phyloP scores from a whole-genome alignment of 2,113 vertebrate species.

The Ursus arctos region DNA sequence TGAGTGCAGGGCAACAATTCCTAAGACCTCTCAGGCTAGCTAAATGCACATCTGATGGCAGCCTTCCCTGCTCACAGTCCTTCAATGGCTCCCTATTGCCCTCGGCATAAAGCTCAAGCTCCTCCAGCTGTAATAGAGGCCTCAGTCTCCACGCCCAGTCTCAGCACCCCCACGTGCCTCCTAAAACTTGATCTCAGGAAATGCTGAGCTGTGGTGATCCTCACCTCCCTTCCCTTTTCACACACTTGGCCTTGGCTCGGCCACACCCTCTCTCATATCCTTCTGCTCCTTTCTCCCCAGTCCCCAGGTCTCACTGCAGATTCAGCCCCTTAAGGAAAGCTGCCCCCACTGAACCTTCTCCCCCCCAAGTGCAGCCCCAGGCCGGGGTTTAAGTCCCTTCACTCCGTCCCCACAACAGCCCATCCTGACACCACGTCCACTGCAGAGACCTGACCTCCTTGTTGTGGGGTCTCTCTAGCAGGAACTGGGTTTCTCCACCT shows the following conservation, averaged over 20 bases:
- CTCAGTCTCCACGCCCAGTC: neutral
- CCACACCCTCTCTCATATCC: neutral
- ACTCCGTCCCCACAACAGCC: accelerated
- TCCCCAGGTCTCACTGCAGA: neutral
- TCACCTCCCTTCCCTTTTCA: accelerated
- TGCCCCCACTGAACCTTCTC: accelerated
- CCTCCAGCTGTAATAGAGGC: accelerated
- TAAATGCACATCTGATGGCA: neutral
- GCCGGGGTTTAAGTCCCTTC: accelerated
- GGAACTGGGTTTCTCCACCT: neutral
- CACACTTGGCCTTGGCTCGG: neutral
- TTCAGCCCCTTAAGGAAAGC: neutral
- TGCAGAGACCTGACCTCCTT: accelerated
- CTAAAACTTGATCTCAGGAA: neutral
- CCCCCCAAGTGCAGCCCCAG: accelerated
- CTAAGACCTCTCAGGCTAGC: no score
- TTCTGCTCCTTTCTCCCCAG: no score
- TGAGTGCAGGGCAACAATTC: accelerated
- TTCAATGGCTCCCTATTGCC: neutral
- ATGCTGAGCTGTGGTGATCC: accelerated
- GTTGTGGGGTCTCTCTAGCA: neutral
- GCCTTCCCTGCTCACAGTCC: neutral
- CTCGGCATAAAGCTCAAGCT: neutral
- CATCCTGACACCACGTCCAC: accelerated
- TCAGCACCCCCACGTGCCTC: accelerated